A percentile compares a stretch with the other conserved stretches of the same genome.
Conservation (phyloP, 2,888 invertebrate genomes). For the Exephanes ischioxanthus region DNA sequence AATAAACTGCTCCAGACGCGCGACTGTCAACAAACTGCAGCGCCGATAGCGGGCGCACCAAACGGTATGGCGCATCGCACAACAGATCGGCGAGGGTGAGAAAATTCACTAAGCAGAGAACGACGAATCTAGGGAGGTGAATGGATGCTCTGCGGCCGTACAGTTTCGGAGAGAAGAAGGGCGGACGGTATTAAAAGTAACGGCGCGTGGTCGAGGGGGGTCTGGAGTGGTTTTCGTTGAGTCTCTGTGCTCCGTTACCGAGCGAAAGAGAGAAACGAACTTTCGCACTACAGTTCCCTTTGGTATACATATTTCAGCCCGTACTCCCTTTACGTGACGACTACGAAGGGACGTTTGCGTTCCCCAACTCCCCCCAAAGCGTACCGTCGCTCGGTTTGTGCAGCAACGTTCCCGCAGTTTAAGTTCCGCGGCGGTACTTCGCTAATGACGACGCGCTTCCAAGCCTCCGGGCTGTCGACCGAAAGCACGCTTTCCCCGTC, state of each 20-base stretch:
- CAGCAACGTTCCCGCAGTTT: conserved; percentile 48
- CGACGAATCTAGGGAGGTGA: conserved; percentile 10
- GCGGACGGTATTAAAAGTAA: conserved; percentile 75
- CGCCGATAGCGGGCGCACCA: neutral
- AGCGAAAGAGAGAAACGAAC: conserved; percentile 55
- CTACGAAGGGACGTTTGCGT: conserved; percentile 46
- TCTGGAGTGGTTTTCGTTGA: conserved; percentile 78
- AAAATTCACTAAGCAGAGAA: conserved; percentile 23
- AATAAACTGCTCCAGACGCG: no score
- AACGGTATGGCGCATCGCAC: neutral
- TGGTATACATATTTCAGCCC: conserved; percentile 57
- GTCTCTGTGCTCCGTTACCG: conserved; percentile 52
- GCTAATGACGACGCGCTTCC: conserved; percentile 53
- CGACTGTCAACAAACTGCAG: neutral
- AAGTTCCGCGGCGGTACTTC: conserved; percentile 50
- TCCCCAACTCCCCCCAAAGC: conserved; percentile 14
- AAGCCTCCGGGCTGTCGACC: conserved; percentile 34
- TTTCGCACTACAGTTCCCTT: conserved; percentile 54
- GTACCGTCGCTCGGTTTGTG: conserved; percentile 23
- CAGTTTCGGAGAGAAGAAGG: conserved; percentile 48
- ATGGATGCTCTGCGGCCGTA: conserved; percentile 35
- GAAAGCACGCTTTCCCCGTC: conserved; percentile 32
- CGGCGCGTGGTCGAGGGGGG: conserved; percentile 74
- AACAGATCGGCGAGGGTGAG: conserved; percentile 11
- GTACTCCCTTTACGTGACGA: conserved; percentile 46